Evolutionary conservation across 1,140 invertebrate species (phyloP), one percentile per base, ranked within the genome.

Genomic region (Pachyrhynchus sulphureomaculatus): DNA sequence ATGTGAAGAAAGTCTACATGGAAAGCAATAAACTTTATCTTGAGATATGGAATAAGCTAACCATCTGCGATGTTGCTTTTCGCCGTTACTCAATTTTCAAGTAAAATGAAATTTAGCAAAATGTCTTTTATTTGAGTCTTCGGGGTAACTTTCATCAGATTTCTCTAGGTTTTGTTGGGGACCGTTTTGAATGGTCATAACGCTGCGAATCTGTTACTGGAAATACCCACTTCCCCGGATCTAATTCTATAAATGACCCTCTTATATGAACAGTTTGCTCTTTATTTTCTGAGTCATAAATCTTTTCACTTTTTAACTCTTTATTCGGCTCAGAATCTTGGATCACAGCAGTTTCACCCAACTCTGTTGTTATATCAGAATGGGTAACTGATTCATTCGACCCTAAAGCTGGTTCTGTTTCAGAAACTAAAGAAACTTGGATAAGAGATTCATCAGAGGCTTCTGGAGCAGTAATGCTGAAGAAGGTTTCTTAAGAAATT

Each of bases 1-100:
- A 64, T 66, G 56, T 53, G 52, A 24, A 64, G 68, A 69, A 45
- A 68, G 59, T 69, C 66, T 65, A 52, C 66, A 70, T 66, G 60
- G 61, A 68, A 70, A 70, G 62, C 61, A 70, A 24, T 47, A 68
- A n/a, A 45, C 42, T 45, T 24, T 45, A 24, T 45, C 13, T 45
- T 45, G 8, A 45, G 18, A 24, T n/a, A 26, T 26, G 12, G 42
- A 45, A 13, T 45, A 45, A 45, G 10, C 21, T 45, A 45, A 45
- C 42, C 42, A 45, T 23, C 42, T 23, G 12, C 42, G 20, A 45
- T 45, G 42, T 45, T 45, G 42, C 21, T 10, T 45, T 45, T 45
- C 24, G n/a, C 42, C 42, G 24, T 45, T 45, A 45, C 21, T 45
- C 24, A 45, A 20, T 45, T 45, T 45, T 45, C 18, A 4, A 26